Conservation (phyloP, 2,113 vertebrate genomes). For the Tachycineta bicolor region DNA sequence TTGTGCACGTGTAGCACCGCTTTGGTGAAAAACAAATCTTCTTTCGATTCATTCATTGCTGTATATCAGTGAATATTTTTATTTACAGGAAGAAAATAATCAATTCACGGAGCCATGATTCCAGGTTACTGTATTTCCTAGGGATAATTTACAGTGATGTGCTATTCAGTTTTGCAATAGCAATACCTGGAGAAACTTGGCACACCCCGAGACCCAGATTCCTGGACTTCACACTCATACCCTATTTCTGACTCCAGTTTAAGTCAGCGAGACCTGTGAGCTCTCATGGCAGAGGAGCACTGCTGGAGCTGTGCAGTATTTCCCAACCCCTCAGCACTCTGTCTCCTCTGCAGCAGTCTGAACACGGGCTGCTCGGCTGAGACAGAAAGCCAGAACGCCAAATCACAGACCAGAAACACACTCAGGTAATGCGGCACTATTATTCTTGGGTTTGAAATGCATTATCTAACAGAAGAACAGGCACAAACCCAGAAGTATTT, state of each 20-base stretch:
- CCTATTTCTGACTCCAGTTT: neutral
- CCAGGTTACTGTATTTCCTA: neutral
- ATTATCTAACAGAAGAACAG: neutral
- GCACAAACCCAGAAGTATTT: neutral
- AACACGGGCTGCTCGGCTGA: neutral
- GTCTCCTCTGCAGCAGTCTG: neutral
- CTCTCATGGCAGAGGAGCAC: neutral
- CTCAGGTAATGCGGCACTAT: neutral
- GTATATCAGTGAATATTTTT: neutral
- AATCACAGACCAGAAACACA: neutral
- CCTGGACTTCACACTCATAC: neutral
- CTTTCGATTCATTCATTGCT: neutral
- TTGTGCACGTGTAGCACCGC: neutral
- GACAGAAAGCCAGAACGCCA: neutral
- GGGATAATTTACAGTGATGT: neutral
- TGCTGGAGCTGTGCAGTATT: neutral
- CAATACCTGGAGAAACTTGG: neutral
- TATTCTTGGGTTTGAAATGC: neutral
- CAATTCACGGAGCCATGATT: neutral
- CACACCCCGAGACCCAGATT: neutral
- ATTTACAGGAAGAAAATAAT: neutral
- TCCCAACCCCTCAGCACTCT: neutral
- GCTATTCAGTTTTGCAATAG: neutral
- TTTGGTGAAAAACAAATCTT: neutral
- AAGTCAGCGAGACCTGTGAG: neutral